Conservation (phyloP, 2,888 invertebrate species). For the Eledone cirrhosa region DNA sequence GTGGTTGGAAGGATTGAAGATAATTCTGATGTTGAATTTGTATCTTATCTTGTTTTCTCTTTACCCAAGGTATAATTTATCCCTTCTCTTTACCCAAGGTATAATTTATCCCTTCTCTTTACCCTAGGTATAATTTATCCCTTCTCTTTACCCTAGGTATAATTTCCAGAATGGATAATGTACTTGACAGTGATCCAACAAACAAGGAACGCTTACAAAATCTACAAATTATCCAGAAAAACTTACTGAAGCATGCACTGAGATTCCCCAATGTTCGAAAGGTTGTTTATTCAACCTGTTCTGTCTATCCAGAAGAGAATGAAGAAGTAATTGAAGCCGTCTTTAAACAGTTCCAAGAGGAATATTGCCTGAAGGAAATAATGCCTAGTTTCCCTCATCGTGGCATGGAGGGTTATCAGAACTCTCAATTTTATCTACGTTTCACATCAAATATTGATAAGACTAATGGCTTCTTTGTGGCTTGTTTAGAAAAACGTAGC, state of each 20-base stretch:
- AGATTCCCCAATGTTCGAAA: slow-evolving; percentile 84
- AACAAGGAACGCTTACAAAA: slow-evolving; percentile 61
- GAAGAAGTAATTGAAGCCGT: slow-evolving; percentile 86
- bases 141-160: slow-evolving; percentile 56
- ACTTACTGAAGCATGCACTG: slow-evolving; percentile 85
- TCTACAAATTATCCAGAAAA: slow-evolving; percentile 53
- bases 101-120: slow-evolving; percentile 61
- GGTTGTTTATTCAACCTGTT: slow-evolving; percentile 97
- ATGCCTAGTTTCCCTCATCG: slow-evolving; percentile 54
- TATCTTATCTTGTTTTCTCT: no score
- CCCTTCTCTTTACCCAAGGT: slow-evolving; percentile 42
- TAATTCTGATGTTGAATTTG: no score
- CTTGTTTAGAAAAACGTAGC: slow-evolving; percentile 75
- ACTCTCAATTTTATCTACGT: slow-evolving; percentile 78
- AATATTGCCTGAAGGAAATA: slow-evolving; percentile 63
- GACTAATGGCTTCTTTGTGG: slow-evolving; percentile 95
- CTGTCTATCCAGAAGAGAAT: slow-evolving; percentile 83
- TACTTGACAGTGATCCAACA: slow-evolving; percentile 64
- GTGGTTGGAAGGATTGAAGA: no score
- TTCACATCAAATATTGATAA: slow-evolving; percentile 79
- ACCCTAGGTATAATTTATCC: not conserved
- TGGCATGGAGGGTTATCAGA: slow-evolving; percentile 52
- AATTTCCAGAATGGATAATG: slow-evolving; percentile 73
- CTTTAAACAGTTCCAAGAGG: slow-evolving; percentile 68
- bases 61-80: no score